Evolutionary conservation across 2,888 invertebrate species (phyloP), one percentile per base, ranked within the genome.

Genomic region (Dermolepida albohirtum): DNA sequence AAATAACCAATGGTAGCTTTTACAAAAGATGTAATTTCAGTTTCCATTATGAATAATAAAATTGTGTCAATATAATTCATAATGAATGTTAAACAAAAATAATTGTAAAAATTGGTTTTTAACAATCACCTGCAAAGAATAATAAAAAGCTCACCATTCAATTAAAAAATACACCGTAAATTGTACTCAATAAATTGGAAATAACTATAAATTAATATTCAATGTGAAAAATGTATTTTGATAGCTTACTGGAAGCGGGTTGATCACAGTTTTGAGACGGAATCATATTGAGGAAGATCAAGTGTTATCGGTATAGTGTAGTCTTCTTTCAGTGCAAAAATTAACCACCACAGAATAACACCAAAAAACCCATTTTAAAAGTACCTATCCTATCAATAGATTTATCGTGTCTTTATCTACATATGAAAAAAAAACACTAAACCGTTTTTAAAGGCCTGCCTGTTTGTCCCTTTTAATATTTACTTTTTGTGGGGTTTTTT

Each of bases 221-320:
- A 54, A 54, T 41, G 10, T 6, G 22, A 27, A 64, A 5, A 44
- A 52, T 12, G 40, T 41, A 52, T 22, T 55, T 44, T 41, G 6
- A 12, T 27, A 52, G 68, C 80, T 81, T 79, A 81, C 80, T 81
- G 76, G 79, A 79, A 73, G 77, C 74, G 70, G 78, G 62, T 47
- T 69, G 75, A 81, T 81, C 81, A 81, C 80, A 81, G 78, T 78
- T 77, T 74, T 81, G 77, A 82, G 81, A 81, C 81, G 82, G 81
- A 82, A 78, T 80, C 82, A 82, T 82, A 71, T 74, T 74, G 71
- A 72, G 72, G 71, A 71, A 75, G 73, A 72, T 57, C 71, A 66
- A 72, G 71, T 67, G 66, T 63, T 49, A 34, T 34, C 34, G 14
- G 44, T 12, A 17, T 49, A 10, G 17, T 49, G 49, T 49, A 27